Evolutionary conservation across 37 sponge, comb jelly and placozoan genomes (phyloP).

Genomic region (Spongilla lacustris): DNA sequence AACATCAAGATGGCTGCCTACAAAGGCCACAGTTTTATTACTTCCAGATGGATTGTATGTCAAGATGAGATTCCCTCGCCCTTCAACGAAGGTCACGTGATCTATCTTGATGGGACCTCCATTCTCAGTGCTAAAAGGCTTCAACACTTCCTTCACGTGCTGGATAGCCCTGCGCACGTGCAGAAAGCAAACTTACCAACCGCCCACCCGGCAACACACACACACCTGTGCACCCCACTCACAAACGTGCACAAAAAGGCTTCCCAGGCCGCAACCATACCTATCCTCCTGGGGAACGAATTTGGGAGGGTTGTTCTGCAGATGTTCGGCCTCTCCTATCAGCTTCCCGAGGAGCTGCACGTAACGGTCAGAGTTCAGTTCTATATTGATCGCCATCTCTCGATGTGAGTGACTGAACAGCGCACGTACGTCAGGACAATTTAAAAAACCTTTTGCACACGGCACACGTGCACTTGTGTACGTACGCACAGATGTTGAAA

Average conservation of each 20-base stretch:
- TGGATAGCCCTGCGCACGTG: conserved; percentile 48
- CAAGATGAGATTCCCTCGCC: conserved; percentile 69
- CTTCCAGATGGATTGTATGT: conserved; percentile 59
- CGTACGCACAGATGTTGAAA: too few species aligned
- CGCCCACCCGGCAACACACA: not conserved
- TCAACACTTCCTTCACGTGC: conserved; percentile 67
- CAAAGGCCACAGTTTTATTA: conserved; percentile 62
- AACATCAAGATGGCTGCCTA: conserved; percentile 80
- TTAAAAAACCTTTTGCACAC: not conserved
- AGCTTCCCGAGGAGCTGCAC: conserved; percentile 60
- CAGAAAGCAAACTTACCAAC: not conserved
- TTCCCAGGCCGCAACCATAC: conserved; percentile 15
- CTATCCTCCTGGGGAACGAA: conserved; percentile 77
- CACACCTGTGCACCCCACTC: not conserved
- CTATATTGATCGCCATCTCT: conserved; percentile 13
- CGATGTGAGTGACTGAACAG: not conserved
- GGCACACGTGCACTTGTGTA: not conserved
- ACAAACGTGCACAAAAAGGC: not conserved
- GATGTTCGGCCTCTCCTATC: conserved; percentile 69
- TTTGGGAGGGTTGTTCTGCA: conserved; percentile 80
- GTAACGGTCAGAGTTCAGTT: conserved; percentile 56
- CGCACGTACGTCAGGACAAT: too few species aligned
- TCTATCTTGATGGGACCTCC: conserved; percentile 68
- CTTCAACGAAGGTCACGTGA: conserved; percentile 58
- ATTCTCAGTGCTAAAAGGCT: conserved; percentile 53